Evolutionary conservation across 37 sponge, comb jelly and placozoan genomes (phyloP).

Genomic region (Chondrilla cf. caribensis): DNA sequence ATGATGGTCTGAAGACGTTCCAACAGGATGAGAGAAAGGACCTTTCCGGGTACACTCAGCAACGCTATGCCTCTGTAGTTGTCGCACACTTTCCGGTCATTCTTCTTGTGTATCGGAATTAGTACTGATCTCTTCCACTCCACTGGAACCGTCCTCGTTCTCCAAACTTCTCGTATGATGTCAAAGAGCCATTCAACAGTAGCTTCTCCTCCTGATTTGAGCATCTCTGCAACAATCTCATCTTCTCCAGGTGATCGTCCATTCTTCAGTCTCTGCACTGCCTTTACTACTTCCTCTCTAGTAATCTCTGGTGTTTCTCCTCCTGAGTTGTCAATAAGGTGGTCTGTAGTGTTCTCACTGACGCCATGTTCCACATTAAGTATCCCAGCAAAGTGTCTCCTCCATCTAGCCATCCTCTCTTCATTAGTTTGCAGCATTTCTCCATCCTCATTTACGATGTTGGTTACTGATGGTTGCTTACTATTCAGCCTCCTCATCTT

Average conservation of each 20-base stretch:
- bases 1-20: slow-evolving; percentile 1
- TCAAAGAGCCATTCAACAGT: neutral
- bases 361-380: neutral
- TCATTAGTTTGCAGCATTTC: neutral
- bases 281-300: slow-evolving; percentile 11
- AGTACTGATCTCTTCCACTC: neutral
- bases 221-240: neutral
- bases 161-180: neutral
- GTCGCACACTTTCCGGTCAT: neutral
- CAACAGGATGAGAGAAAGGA: neutral
- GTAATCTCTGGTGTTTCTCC: neutral
- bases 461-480: neutral
- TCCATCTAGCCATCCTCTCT: slow-evolving; percentile 10
- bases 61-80: slow-evolving; percentile 2
- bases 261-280: slow-evolving; percentile 12
- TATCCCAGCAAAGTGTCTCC: neutral
- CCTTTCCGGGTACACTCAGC: slow-evolving; percentile 16
- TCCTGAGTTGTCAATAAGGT: neutral
- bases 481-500: neutral
- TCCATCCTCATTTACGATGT: slow-evolving; percentile 3
- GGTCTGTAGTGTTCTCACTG: neutral
- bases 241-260: neutral
- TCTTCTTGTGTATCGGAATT: slow-evolving; percentile 10
- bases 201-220: slow-evolving; percentile 6
- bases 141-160: neutral